Base-by-base conservation (phyloP, 2,113 vertebrate species). In the Hippocampus comes region DNA sequence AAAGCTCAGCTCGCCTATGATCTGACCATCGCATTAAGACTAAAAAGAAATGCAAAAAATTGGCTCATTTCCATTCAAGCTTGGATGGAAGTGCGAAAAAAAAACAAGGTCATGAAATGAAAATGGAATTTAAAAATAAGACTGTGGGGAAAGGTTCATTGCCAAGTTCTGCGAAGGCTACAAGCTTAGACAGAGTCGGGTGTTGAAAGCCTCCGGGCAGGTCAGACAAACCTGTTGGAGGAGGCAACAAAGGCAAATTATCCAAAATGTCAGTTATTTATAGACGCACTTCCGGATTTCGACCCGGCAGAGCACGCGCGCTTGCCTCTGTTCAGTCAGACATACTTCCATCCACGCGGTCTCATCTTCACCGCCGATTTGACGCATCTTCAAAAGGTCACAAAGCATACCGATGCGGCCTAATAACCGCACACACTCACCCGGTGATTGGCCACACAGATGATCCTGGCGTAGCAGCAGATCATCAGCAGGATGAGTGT, bases 401-500 rank as follows among this genome's bases (percentile, higher is more conserved):
- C 38, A 23, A 18, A 46, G 49, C 43, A 64, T 73, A 76, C 60
- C 42, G 68, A 63, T 76, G 75, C 53, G 23, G 75, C 65, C 72
- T 69, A 42, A 76, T 51, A 60, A 71, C 49, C 14, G 42, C 68
- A 34, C 46, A 86, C 48, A 87, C 91, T 92, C 82, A 94, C 92
- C 89, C 92, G 91, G 72, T 88, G 51, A 73, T 93, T 94, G 88
- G 93, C 91, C 89, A 94, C 92, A 64, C 86, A 95, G 87, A 94
- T 94, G 86, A 95, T 94, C 80, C 91, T 88, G 78, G 86, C 88
- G 57, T 94, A 92, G 90, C 93, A 93, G 86, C 91, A 90, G 85
- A 91, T 94, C 92, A 94, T 94, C 85, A 92, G 85, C 86, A 93
- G 90, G 89, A 95, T 93, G 84, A 95, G 92, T 83, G 84, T 91